These are phyloP conservation scores for Peucedramus taeniatus DNA, from an alignment of 2,113 vertebrate genomes.

Conservation along the genomic window DNA sequence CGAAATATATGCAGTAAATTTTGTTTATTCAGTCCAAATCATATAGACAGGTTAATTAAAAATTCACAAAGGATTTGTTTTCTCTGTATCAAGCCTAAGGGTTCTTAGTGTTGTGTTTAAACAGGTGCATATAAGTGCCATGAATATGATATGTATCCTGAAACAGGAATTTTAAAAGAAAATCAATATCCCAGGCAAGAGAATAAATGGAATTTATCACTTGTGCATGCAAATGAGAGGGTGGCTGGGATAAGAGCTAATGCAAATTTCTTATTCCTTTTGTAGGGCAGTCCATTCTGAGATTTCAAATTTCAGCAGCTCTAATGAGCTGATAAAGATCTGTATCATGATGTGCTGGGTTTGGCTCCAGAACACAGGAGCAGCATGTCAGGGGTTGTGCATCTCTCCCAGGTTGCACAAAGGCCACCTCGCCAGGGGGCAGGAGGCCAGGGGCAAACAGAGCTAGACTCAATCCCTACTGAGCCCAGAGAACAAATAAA, in stretches of 20 bases:
- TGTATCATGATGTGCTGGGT: neutral
- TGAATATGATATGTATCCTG: neutral
- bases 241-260: neutral
- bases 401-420: fast-evolving
- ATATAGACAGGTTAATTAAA: conserved; percentile 57
- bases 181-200: conserved; percentile 29
- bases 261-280: neutral
- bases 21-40: conserved; percentile 37
- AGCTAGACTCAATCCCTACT: neutral
- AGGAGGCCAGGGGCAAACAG: neutral
- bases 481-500: neutral
- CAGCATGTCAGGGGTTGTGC: neutral
- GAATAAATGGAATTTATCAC: conserved; percentile 3
- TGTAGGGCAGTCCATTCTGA: neutral
- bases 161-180: conserved; percentile 26
- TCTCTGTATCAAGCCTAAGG: conserved; percentile 14
- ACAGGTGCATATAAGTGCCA: conserved; percentile 26
- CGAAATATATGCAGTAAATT: conserved; percentile 44
- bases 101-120: conserved; percentile 17
- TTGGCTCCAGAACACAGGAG: neutral
- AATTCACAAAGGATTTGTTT: conserved; percentile 51
- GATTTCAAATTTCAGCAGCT: neutral
- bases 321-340: neutral
- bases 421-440: neutral
- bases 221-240: conserved; percentile 12